phyloP scores from a whole-genome alignment of 2,888 invertebrate genomes.

The Quadroppia sp. region DNA sequence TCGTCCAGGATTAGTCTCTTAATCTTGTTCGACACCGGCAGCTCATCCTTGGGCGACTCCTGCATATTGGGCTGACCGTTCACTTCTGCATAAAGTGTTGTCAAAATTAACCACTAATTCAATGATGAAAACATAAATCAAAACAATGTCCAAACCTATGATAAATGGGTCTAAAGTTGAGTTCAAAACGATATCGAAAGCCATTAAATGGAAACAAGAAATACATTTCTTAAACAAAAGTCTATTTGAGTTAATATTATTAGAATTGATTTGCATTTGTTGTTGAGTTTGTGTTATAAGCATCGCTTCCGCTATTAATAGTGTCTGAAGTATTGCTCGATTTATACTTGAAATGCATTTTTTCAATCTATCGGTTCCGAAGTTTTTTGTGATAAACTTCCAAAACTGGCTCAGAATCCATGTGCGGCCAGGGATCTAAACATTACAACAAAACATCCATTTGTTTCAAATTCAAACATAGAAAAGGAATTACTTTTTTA shows the following conservation, averaged over 20 bases:
- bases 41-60: constrained; percentile 48
- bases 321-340: constrained; percentile 46
- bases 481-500: constrained; percentile 48
- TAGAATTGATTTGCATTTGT: constrained; percentile 25
- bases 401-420: constrained; percentile 49
- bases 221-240: constrained; percentile 30
- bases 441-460: constrained; percentile 2
- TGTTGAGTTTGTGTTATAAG: constrained; percentile 41
- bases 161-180: constrained; percentile 52
- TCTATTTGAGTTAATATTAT: constrained; percentile 23
- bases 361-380: constrained; percentile 47
- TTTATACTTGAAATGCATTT: constrained; percentile 47
- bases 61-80: constrained; percentile 50
- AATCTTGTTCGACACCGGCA: constrained; percentile 46
- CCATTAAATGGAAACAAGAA: constrained; percentile 52
- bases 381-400: constrained; percentile 48
- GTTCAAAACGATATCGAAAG: constrained; percentile 52
- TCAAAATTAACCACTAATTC: not conserved
- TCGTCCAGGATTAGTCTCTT: constrained; percentile 49
- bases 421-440: constrained; percentile 47
- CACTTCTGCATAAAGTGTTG: constrained; percentile 48
- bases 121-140: not conserved
- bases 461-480: not conserved
- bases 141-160: constrained; percentile 41
- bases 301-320: constrained; percentile 47